A percentile compares a stretch with the other conserved stretches of the same genome.
phyloP scores from a whole-genome alignment of 2,113 vertebrate genomes.

The Pristiophorus japonicus region DNA sequence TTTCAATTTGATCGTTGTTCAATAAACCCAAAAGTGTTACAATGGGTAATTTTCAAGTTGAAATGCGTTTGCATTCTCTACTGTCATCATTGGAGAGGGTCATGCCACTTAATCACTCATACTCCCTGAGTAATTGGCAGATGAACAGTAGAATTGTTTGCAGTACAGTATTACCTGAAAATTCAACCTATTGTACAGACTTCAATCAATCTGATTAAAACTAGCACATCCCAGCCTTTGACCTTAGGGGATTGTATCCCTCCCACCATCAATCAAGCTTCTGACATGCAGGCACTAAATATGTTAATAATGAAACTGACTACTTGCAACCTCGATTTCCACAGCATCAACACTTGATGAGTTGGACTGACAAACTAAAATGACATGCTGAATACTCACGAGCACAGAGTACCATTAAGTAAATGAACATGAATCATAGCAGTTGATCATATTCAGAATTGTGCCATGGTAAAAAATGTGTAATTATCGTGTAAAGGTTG shows the following conservation, averaged over 20 bases:
- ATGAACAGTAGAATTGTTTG: neutral
- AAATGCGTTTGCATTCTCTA: neutral
- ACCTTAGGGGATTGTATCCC: neutral
- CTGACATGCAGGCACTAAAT: neutral
- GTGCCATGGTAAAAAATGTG: neutral
- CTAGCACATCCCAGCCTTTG: slow-evolving; percentile 6
- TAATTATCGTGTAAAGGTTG: neutral
- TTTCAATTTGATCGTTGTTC: slow-evolving; percentile 1
- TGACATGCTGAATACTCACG: neutral
- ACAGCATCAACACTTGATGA: neutral
- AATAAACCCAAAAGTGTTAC: neutral
- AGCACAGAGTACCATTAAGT: neutral
- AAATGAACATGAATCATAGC: neutral
- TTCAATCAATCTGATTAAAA: neutral
- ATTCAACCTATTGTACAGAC: neutral
- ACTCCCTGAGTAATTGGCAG: slow-evolving; percentile 23
- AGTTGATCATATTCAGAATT: neutral
- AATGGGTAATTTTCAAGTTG: neutral
- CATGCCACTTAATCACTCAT: neutral
- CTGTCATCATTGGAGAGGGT: neutral
- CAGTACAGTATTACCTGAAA: neutral
- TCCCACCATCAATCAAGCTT: neutral
- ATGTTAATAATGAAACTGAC: neutral
- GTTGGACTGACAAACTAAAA: neutral
- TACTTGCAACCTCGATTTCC: neutral